A percentile compares a stretch with the other conserved stretches of the same genome.
These are phyloP conservation scores for Lineus longissimus DNA, from an alignment of 1,140 invertebrate genomes.

Conservation along the genomic window DNA sequence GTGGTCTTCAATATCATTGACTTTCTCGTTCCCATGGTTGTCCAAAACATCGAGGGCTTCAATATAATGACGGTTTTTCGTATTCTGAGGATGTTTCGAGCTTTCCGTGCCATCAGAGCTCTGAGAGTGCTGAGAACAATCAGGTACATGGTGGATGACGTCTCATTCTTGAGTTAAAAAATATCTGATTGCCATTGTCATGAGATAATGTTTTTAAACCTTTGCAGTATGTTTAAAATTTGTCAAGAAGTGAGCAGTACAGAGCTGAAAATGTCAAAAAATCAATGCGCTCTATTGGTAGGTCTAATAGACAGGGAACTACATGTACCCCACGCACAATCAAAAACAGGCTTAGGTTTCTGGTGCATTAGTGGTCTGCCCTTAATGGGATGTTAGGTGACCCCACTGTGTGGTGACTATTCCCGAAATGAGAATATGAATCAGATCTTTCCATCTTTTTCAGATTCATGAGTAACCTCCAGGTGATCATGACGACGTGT, in stretches of 20 bases:
- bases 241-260: no score
- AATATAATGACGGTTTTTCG: constrained; percentile 24
- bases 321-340: no score
- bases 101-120: constrained; percentile 26
- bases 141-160: constrained; percentile 24
- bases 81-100: constrained; percentile 27
- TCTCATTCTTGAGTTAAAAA: no score
- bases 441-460: constrained; percentile 7
- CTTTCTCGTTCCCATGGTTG: constrained; percentile 24
- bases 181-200: not conserved
- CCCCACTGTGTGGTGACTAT: constrained; percentile 2
- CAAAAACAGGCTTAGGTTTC: no score
- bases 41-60: constrained; percentile 16
- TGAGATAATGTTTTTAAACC: constrained; percentile 15
- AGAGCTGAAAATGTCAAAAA: no score
- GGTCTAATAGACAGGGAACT: no score
- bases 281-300: no score
- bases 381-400: not conserved
- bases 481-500: constrained; percentile 40
- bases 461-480: constrained; percentile 35
- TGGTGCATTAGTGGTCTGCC: no score
- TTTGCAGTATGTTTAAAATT: no score
- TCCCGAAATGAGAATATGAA: not conserved
- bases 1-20: constrained; percentile 31
- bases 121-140: constrained; percentile 37